These are phyloP conservation scores for Accipiter cooperii DNA, from an alignment of 2,113 vertebrate species.

Conservation along the genomic window DNA sequence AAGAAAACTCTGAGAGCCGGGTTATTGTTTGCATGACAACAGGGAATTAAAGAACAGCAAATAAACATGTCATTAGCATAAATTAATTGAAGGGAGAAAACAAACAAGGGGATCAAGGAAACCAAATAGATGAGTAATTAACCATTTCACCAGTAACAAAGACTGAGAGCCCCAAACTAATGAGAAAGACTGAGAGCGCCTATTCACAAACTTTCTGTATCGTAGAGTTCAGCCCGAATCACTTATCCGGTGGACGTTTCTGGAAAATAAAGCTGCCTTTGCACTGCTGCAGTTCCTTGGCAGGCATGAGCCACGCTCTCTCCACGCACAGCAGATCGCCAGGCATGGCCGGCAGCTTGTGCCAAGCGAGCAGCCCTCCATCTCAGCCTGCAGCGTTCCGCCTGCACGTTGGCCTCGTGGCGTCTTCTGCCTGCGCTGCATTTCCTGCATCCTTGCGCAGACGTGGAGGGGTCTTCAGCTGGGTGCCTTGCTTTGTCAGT, in stretches of 20 bases:
- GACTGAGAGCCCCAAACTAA: slow-evolving; percentile 19
- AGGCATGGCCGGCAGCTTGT: not conserved
- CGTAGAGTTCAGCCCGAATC: not conserved
- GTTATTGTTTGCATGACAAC: not conserved
- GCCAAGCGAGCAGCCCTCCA: not conserved
- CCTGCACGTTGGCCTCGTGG: not conserved
- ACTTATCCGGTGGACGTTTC: fast-evolving
- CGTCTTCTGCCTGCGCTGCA: not conserved
- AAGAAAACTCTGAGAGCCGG: not conserved
- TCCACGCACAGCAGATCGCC: not conserved
- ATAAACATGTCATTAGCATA: slow-evolving; percentile 39
- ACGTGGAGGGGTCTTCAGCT: not conserved
- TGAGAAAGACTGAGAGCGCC: not conserved
- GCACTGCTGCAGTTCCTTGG: not conserved
- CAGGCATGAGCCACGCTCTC: not conserved
- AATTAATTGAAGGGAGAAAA: slow-evolving; percentile 39
- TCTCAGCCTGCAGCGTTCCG: not conserved
- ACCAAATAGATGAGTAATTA: slow-evolving; percentile 37
- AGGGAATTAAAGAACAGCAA: slow-evolving; percentile 2
- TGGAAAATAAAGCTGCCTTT: slow-evolving; percentile 15
- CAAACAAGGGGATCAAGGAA: slow-evolving; percentile 7
- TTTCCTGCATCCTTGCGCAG: not conserved
- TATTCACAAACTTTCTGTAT: not conserved
- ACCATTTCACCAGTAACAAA: slow-evolving; percentile 31
- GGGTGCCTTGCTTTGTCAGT: not conserved